Evolutionary conservation across 2,888 invertebrate species (phyloP), one percentile per base, ranked within the genome.

Genomic region (Drosophila kanekoi): DNA sequence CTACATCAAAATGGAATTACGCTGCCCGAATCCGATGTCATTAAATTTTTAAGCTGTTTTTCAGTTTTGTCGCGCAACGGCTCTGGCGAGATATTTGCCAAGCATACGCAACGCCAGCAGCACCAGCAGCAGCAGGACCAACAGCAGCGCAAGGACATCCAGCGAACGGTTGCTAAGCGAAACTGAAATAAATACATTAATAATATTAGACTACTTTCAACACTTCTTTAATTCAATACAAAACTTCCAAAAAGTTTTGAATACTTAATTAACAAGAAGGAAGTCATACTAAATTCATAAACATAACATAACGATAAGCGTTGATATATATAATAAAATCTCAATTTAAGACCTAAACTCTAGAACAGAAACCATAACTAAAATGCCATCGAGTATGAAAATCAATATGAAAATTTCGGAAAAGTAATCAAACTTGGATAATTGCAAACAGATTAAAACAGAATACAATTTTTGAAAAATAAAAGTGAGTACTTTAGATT

Each of bases 1-100:
- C 32, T 61, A 62, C 79, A 79, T 71, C 67, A 52, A 64, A 77
- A 79, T 72, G 56, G 64, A 68, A 79, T 77, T 72, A 72, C 48
- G 47, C 37, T 59, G 51, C 64, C 58, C 73, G 41, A 41, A 43
- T 28, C 14, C 44, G 56, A 44, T 41, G 37, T 40, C 67, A 67
- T 80, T 61, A 62, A 78, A 67, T 60, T 70, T 73, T 79, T 44
- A 80, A 80, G 51, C 58, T 58, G 47, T 73, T 72, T 63, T 61
- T 18, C 49, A 61, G 61, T 59, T 62, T 51, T 60, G 49, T 23
- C 23, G 18, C 40, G n/a, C 32, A 41, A 16, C 6, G 9, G 41
- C 10, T 35, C 5, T 40, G 43, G 47, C 14, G 41, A 70, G 54
- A 62, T 38, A 45, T 51, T 63, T 61, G 37, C 6, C 8, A 11